These are phyloP conservation scores for Tenthredo livida DNA, from an alignment of 2,888 invertebrate genomes.

Conservation along the genomic window DNA sequence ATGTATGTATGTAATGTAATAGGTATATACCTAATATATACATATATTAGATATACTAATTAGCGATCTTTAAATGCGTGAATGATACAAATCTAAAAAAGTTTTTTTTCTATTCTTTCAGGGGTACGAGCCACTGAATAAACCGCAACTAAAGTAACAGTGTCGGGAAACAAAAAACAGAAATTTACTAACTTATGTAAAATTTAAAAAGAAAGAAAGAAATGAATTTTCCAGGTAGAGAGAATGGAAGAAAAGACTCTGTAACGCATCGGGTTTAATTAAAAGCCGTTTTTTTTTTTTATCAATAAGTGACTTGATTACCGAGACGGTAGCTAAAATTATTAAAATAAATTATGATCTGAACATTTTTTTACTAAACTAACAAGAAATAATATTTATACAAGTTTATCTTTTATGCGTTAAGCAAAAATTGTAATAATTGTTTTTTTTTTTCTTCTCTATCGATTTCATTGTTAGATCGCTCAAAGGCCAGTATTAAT, in stretches of 20 bases:
- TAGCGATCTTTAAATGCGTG: neutral
- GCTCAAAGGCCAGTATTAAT: slow-evolving; percentile 8
- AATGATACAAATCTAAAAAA: slow-evolving; percentile 30
- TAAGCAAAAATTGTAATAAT: neutral
- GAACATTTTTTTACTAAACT: neutral
- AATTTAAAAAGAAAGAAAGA: neutral
- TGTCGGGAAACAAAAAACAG: neutral
- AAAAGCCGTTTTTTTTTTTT: neutral
- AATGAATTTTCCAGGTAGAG: slow-evolving; percentile 24
- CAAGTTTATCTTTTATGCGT: neutral
- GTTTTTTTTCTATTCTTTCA: slow-evolving; percentile 61
- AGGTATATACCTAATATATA: neutral
- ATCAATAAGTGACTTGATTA: neutral
- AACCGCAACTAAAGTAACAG: slow-evolving; percentile 60
- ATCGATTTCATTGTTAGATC: neutral
- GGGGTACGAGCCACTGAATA: slow-evolving; percentile 73
- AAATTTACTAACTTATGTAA: neutral
- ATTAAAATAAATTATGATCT: neutral
- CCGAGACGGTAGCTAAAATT: neutral
- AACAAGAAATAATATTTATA: slow-evolving; percentile 11
- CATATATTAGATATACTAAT: neutral
- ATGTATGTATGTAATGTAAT: neutral
- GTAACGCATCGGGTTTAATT: neutral
- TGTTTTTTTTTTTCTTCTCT: neutral
- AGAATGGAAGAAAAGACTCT: slow-evolving; percentile 18